Evolutionary conservation across 2,113 vertebrate genomes (phyloP).

Genomic region (Carassius auratus): DNA sequence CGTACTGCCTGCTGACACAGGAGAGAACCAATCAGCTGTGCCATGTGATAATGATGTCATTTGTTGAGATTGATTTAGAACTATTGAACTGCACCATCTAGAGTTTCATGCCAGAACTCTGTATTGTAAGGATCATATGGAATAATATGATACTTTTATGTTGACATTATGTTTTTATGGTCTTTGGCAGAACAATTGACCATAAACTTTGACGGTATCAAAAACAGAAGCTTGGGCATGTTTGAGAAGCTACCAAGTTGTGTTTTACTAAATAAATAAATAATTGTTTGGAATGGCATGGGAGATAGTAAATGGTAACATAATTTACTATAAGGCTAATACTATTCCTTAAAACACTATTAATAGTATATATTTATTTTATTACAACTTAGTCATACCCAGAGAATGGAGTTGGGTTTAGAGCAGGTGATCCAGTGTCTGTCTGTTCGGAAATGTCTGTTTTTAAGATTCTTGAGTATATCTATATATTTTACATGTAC

Average conservation of each 20-base stretch:
- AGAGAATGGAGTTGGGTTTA: not conserved
- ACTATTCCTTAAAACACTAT: not conserved
- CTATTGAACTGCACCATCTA: too few species aligned
- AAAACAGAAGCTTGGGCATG: not conserved
- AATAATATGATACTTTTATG: not conserved
- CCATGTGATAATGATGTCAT: too few species aligned
- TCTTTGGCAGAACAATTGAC: not conserved
- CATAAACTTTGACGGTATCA: not conserved
- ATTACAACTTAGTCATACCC: not conserved
- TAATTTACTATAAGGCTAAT: not conserved
- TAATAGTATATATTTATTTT: not conserved
- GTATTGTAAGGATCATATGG: not conserved
- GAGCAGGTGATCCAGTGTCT: constrained; percentile 20
- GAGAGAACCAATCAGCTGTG: too few species aligned
- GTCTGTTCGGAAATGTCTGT: not conserved
- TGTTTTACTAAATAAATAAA: not conserved
- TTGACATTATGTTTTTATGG: not conserved
- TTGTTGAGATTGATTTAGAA: too few species aligned
- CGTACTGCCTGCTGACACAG: too few species aligned
- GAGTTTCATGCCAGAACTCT: too few species aligned
- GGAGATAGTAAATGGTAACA: not conserved
- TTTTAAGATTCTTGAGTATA: not conserved
- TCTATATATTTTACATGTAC: constrained; percentile 1
- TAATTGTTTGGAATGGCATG: not conserved
- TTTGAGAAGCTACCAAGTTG: not conserved